These are phyloP conservation scores for Chelon labrosus DNA, from an alignment of 2,797 vertebrate genomes.

Conservation along the genomic window DNA sequence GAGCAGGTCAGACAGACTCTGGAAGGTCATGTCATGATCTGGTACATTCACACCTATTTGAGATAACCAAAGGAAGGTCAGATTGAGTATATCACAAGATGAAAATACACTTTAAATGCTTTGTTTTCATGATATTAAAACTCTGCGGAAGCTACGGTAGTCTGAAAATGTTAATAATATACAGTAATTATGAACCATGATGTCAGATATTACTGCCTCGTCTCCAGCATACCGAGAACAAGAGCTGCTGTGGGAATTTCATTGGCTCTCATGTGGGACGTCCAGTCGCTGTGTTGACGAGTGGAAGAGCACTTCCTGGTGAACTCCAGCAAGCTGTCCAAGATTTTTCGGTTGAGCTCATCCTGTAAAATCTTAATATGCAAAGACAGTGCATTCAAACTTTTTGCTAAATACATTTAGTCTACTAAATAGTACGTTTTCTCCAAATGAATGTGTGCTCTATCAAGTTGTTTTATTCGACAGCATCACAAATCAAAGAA, in stretches of 20 bases:
- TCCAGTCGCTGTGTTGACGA: constrained; percentile 86
- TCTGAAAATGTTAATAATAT: background rate
- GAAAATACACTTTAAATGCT: background rate
- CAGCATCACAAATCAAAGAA: too few relatives aligned
- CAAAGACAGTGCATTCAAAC: background rate
- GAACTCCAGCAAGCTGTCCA: constrained; percentile 91
- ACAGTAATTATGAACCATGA: background rate
- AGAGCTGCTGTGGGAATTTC: constrained; percentile 97
- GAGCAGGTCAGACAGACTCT: constrained; percentile 89
- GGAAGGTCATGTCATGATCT: constrained; percentile 94
- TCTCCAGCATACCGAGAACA: constrained; percentile 86
- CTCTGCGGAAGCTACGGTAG: background rate
- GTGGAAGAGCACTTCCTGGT: constrained; percentile 85
- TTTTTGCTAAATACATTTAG: background rate
- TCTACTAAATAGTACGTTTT: too few relatives aligned
- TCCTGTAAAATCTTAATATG: constrained; percentile 89
- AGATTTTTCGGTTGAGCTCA: constrained; percentile 91
- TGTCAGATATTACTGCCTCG: background rate
- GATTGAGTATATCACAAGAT: background rate
- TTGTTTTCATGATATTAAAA: background rate
- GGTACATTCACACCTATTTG: constrained; percentile 95
- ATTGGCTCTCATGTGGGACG: constrained; percentile 87
- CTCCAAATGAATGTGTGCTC: too few relatives aligned
- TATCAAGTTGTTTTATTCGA: too few relatives aligned
- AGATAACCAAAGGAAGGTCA: background rate